Conservation (phyloP, 2,888 invertebrate species). For the Napeogenes inachia region DNA sequence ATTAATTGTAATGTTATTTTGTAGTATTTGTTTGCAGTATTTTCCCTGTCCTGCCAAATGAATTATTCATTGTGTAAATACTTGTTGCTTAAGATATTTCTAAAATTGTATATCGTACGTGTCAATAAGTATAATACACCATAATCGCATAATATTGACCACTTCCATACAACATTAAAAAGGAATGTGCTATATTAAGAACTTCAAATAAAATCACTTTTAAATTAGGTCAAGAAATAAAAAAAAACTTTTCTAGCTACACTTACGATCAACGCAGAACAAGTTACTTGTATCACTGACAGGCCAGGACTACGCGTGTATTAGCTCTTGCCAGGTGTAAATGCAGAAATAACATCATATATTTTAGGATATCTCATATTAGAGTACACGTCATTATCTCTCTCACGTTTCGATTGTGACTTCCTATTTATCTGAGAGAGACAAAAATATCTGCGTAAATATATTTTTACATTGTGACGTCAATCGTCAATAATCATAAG, state of each 20-base stretch:
- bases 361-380: slow-evolving; percentile 27
- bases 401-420: slow-evolving; percentile 10
- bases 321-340: slow-evolving; percentile 61
- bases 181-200: no score
- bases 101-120: no score
- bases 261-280: slow-evolving; percentile 22
- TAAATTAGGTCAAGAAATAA: neutral
- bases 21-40: no score
- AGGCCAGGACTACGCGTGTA: slow-evolving; percentile 53
- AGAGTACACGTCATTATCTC: slow-evolving; percentile 18
- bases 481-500: neutral
- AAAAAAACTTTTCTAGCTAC: neutral
- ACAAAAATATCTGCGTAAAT: slow-evolving; percentile 4
- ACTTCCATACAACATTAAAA: no score
- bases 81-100: no score
- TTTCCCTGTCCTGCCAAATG: no score
- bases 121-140: no score
- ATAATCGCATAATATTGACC: no score
- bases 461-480: slow-evolving; percentile 1
- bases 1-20: no score
- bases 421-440: slow-evolving; percentile 2
- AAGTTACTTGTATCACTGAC: slow-evolving; percentile 44
- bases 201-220: neutral
- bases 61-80: no score
- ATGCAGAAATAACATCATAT: slow-evolving; percentile 40